Evolutionary conservation across 2,113 vertebrate genomes (phyloP).

Genomic region (Hippocampus mohnikei): DNA sequence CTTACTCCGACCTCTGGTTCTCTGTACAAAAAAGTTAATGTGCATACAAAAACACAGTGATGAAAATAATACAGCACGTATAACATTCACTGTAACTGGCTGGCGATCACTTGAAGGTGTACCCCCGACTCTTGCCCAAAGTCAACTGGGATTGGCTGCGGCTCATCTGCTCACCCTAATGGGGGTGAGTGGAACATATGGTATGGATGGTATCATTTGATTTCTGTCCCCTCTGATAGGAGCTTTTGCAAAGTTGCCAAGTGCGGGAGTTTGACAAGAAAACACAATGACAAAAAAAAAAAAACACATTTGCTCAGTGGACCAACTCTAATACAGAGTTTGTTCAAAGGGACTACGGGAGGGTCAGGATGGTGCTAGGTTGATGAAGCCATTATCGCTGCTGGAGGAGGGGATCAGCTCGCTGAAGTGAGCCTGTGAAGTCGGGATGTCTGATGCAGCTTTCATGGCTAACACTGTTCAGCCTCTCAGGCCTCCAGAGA

Average conservation of each 20-base stretch:
- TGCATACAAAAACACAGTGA: too few species aligned
- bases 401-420: slow-evolving; percentile 8
- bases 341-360: slow-evolving; percentile 3
- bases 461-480: slow-evolving; percentile 9
- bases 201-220: not conserved
- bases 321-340: slow-evolving; percentile 5
- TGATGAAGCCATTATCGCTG: slow-evolving; percentile 8
- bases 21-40: too few species aligned
- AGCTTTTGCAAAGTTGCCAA: not conserved
- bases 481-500: slow-evolving; percentile 8
- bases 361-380: slow-evolving; percentile 4
- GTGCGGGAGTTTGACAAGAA: not conserved
- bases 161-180: too few species aligned
- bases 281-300: not conserved
- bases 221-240: not conserved
- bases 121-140: too few species aligned
- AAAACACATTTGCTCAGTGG: not conserved
- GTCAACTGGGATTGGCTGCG: too few species aligned
- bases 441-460: slow-evolving; percentile 5
- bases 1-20: too few species aligned
- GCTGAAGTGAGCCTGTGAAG: slow-evolving; percentile 3
- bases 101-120: too few species aligned
- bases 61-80: too few species aligned
- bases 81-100: too few species aligned
- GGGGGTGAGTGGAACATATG: too few species aligned